phyloP scores from a whole-genome alignment of 2,797 vertebrate genomes.

The Linurgus olivaceus region DNA sequence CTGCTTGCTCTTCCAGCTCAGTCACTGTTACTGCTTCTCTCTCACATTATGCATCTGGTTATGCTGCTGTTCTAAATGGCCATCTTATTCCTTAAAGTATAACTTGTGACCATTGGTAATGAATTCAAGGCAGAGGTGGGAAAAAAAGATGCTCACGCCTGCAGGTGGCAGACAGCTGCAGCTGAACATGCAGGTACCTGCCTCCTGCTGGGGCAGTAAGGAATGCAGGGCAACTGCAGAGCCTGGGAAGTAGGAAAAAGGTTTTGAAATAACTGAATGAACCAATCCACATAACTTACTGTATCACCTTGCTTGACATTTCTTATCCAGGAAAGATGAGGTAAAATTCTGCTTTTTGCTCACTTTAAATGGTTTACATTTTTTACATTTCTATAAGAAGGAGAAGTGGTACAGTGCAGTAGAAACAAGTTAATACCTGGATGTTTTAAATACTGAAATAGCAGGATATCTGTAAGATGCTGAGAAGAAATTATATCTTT shows the following conservation, averaged over 20 bases:
- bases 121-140: background rate
- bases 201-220: background rate
- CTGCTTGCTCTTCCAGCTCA: background rate
- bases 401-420: background rate
- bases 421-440: background rate
- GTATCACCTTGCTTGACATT: background rate
- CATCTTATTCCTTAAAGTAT: background rate
- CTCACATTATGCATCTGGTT: background rate
- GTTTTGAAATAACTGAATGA: background rate
- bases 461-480: background rate
- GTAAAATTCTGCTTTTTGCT: background rate
- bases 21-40: background rate
- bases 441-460: background rate
- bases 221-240: background rate
- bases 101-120: background rate
- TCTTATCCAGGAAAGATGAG: background rate
- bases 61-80: background rate
- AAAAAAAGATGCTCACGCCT: background rate
- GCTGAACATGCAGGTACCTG: background rate
- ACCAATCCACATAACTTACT: background rate
- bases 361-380: background rate
- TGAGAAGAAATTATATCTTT: background rate
- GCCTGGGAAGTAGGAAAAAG: background rate
- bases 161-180: background rate
- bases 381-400: background rate